phyloP scores from a whole-genome alignment of 2,888 invertebrate species.

The Eumerus sabulonum region DNA sequence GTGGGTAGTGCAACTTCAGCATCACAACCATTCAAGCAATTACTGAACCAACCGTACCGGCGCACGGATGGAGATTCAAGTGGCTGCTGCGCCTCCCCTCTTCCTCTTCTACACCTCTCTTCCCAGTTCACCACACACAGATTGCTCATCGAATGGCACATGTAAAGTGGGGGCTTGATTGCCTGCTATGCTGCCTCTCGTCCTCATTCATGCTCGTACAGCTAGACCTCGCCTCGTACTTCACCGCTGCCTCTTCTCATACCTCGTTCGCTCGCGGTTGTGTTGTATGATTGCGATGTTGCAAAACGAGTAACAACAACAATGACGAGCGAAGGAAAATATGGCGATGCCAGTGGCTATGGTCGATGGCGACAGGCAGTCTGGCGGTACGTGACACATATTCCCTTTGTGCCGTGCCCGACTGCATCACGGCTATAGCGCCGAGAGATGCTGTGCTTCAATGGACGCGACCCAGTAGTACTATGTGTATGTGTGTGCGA shows the following conservation, averaged over 20 bases:
- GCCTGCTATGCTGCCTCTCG: conserved; percentile 7
- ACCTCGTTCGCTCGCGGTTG: conserved; percentile 2
- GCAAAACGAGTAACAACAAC: conserved; percentile 47
- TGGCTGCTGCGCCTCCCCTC: conserved; percentile 12
- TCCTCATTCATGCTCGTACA: conserved; percentile 39
- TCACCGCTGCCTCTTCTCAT: conserved; percentile 16
- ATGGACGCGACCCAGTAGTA: conserved; percentile 52
- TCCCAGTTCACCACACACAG: conserved; percentile 7
- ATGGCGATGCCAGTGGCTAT: conserved; percentile 32
- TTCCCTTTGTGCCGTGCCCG: conserved; percentile 32
- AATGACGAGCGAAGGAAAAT: conserved; percentile 16
- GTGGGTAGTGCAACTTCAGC: conserved; percentile 12
- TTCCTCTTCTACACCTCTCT: background rate
- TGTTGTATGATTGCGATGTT: conserved; percentile 57
- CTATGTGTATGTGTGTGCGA: conserved; percentile 23
- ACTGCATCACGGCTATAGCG: conserved; percentile 29
- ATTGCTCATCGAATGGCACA: conserved; percentile 35
- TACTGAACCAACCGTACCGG: conserved; percentile 43
- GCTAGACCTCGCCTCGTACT: conserved; percentile 33
- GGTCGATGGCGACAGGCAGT: conserved; percentile 60
- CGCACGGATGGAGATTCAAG: conserved; percentile 20
- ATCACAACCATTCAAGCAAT: conserved; percentile 26
- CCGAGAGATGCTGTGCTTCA: conserved; percentile 41
- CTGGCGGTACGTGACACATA: conserved; percentile 63
- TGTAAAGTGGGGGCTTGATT: conserved; percentile 43